Evolutionary conservation across 2,113 vertebrate genomes (phyloP).

Genomic region (Sebastes fasciatus): DNA sequence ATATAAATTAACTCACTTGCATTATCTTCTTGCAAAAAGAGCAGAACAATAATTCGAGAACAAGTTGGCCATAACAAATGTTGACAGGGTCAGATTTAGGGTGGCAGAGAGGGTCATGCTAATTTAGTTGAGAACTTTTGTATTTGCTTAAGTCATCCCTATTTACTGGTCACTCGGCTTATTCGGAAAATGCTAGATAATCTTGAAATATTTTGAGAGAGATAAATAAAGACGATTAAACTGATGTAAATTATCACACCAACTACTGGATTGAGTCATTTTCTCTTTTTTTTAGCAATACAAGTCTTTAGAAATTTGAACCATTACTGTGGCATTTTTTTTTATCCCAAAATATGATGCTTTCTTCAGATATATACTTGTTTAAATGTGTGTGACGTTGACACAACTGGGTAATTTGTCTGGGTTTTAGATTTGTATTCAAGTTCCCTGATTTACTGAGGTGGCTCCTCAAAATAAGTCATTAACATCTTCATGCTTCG

Average conservation of each 20-base stretch:
- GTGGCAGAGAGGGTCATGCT: background rate
- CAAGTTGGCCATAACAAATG: background rate
- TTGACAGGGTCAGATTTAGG: constrained; percentile 2
- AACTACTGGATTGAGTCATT: background rate
- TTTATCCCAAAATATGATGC: background rate
- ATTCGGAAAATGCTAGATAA: background rate
- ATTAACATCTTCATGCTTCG: constrained; percentile 4
- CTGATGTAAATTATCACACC: background rate
- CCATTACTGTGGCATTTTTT: constrained; percentile 22
- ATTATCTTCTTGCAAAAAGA: constrained; percentile 12
- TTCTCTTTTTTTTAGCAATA: background rate
- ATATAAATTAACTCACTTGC: constrained; percentile 6
- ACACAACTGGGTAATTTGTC: background rate
- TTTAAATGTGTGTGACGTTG: constrained; percentile 22
- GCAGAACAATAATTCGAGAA: background rate
- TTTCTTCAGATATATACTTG: background rate
- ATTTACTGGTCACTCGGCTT: background rate
- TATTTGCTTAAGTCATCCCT: background rate
- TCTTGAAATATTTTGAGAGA: background rate
- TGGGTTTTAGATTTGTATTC: constrained; percentile 1
- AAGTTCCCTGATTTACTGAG: background rate
- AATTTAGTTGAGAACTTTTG: background rate
- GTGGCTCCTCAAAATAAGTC: constrained; percentile 9
- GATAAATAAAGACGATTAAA: background rate
- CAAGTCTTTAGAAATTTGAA: background rate